Percentiles rank a stretch among this genome's conserved stretches.
These are phyloP conservation scores for Ellobium chinense DNA, from an alignment of 2,888 invertebrate species.

Conservation along the genomic window DNA sequence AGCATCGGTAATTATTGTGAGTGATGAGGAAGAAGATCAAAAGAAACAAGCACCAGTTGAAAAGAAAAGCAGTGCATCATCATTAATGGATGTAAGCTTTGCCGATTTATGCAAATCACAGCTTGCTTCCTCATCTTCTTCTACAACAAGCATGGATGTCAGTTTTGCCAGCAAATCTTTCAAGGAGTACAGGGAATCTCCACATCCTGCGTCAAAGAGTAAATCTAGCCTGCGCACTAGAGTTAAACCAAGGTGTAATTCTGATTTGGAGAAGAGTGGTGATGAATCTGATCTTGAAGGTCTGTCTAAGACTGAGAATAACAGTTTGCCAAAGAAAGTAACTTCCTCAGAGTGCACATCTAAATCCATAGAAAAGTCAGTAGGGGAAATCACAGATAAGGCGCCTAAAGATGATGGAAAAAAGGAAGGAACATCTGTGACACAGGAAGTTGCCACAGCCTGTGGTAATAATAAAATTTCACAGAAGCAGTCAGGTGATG, in stretches of 20 bases:
- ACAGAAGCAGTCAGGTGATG: background rate
- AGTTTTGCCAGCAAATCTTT: slow-evolving; percentile 35
- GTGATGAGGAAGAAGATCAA: slow-evolving; percentile 3
- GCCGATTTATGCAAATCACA: slow-evolving; percentile 30
- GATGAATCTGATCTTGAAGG: slow-evolving; percentile 21
- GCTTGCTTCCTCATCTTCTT: background rate
- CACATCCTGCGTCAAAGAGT: background rate
- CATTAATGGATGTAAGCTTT: slow-evolving; percentile 31
- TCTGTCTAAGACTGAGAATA: background rate
- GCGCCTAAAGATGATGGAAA: background rate
- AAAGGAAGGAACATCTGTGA: background rate
- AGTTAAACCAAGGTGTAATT: background rate
- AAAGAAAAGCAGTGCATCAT: slow-evolving; percentile 13
- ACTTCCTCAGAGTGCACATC: background rate
- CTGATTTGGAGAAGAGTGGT: slow-evolving; percentile 14
- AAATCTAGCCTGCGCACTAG: background rate
- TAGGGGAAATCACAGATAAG: background rate
- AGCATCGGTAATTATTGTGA: background rate
- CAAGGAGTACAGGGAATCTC: slow-evolving; percentile 38
- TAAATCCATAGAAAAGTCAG: background rate
- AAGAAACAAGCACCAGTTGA: background rate
- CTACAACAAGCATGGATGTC: background rate
- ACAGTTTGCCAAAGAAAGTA: slow-evolving; percentile 10
- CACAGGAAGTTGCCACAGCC: background rate
- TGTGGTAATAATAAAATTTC: background rate